Conservation (phyloP, 2,888 invertebrate species). For the Thereva nobilitata region DNA sequence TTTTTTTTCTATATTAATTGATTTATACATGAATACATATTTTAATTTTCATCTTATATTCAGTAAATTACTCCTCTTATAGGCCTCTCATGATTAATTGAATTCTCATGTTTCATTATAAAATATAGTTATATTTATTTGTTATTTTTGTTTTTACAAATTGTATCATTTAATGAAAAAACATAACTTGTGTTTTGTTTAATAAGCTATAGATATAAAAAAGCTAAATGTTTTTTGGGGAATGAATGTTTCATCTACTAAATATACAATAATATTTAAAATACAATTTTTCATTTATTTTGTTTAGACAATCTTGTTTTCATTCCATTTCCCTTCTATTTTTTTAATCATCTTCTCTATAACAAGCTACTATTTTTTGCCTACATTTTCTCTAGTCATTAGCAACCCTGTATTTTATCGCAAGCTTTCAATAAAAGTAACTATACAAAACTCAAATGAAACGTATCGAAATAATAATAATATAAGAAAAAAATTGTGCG, state of each 20-base stretch:
- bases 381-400: constrained; percentile 17
- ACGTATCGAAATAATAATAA: background rate
- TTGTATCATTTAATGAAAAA: background rate
- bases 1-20: background rate
- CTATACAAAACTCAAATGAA: background rate
- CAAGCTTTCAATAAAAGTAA: constrained; percentile 15
- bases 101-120: constrained; percentile 11
- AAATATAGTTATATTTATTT: background rate
- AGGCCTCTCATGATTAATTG: constrained; percentile 29
- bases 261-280: constrained; percentile 16
- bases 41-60: no score
- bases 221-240: constrained; percentile 9
- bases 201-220: constrained; percentile 24
- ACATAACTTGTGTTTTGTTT: no score
- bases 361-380: background rate
- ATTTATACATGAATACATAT: background rate
- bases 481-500: background rate
- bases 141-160: constrained; percentile 10
- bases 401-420: constrained; percentile 32
- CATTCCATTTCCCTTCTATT: constrained; percentile 7
- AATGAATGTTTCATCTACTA: constrained; percentile 8
- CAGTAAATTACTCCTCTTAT: background rate
- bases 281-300: background rate
- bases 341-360: constrained; percentile 22
- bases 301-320: constrained; percentile 18